Base-by-base conservation (phyloP, 2,797 vertebrate species). In the Echiichthys vipera region DNA sequence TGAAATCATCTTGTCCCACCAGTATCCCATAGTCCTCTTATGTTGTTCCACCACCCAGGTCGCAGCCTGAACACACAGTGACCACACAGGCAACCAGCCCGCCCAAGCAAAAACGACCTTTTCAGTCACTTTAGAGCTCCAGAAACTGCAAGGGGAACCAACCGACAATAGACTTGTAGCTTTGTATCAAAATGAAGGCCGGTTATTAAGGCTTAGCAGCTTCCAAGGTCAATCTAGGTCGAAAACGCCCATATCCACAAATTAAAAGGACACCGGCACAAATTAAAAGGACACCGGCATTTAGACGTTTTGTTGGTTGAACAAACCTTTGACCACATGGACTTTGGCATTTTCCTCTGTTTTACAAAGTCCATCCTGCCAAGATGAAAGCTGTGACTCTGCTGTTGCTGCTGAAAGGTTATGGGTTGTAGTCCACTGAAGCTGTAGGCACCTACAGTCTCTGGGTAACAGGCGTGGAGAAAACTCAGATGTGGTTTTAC, bases 241-340 rank as follows among this genome's bases (percentile, higher is more conserved):
- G 45, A 80, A 72, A 61, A 85, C 76, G 32, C 86, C 83, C 81
- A 84, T 83, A 82, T 87, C 74, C 50, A 34, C 62, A 74, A 62
- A 75, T 79, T 77, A 81, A 84, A 56, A 76, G 67, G n/a, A n/a
- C n/a, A n/a, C n/a, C n/a, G n/a, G n/a, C n/a, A n/a, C 62, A 74
- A 62, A 75, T 79, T 77, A 81, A 84, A 56, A 76, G 49, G 43
- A 71, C 14, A 3, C 7, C 65, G 62, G 49, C 77, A 77, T 88
- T 87, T 75, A 70, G 46, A 74, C 53, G 74, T 63, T 72, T 65
- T 73, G 53, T 40, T 70, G 57, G 65, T 22, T 61, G 56, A 66
- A 64, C 8, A 67, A 65, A 74, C 50, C 50, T 78, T 32, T 80
- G 78, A 67, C 74, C 58, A 32, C 54, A 63, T 66, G 45, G 36